phyloP scores from a whole-genome alignment of 2,797 vertebrate genomes.

The Epinephelus awoara region DNA sequence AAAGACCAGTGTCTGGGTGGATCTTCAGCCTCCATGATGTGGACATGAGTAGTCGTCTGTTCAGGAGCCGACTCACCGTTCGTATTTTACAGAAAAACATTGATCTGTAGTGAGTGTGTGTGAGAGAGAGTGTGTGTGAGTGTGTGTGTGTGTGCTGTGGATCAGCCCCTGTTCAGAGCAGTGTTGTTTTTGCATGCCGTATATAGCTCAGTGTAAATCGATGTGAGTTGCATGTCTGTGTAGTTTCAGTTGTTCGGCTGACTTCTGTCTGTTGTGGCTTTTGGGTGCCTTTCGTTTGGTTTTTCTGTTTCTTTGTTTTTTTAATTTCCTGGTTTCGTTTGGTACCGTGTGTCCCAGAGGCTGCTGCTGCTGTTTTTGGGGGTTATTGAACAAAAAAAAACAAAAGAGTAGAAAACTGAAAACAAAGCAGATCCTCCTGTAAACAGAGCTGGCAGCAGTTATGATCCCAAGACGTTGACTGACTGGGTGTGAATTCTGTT shows the following conservation, averaged over 20 bases:
- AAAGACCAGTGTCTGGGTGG: background rate
- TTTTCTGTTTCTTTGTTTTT: background rate
- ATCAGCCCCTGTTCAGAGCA: constrained; percentile 73
- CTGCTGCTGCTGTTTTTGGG: constrained; percentile 40
- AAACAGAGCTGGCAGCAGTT: constrained; percentile 30
- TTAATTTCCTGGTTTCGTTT: constrained; percentile 63
- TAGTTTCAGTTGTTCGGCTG: constrained; percentile 86
- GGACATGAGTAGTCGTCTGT: background rate
- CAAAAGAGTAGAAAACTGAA: background rate
- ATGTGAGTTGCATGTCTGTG: constrained; percentile 91
- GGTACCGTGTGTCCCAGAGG: constrained; percentile 85
- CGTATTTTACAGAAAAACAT: constrained; percentile 52
- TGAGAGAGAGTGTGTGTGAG: background rate
- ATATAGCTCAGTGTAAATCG: constrained; percentile 89
- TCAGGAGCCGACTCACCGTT: constrained; percentile 36
- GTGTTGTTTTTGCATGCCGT: constrained; percentile 92
- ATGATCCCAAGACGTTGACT: constrained; percentile 38
- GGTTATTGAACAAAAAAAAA: constrained; percentile 42
- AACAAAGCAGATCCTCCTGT: background rate
- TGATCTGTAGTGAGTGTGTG: constrained; percentile 74
- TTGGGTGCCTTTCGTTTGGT: constrained; percentile 50
- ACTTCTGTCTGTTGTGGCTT: constrained; percentile 68
- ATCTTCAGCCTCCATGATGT: no score
- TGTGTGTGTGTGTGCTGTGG: background rate
- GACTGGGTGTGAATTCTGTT: constrained; percentile 60